Evolutionary conservation across 2,797 vertebrate genomes (phyloP), one percentile per base, ranked within the genome.

Genomic region (Diceros bicornis): DNA sequence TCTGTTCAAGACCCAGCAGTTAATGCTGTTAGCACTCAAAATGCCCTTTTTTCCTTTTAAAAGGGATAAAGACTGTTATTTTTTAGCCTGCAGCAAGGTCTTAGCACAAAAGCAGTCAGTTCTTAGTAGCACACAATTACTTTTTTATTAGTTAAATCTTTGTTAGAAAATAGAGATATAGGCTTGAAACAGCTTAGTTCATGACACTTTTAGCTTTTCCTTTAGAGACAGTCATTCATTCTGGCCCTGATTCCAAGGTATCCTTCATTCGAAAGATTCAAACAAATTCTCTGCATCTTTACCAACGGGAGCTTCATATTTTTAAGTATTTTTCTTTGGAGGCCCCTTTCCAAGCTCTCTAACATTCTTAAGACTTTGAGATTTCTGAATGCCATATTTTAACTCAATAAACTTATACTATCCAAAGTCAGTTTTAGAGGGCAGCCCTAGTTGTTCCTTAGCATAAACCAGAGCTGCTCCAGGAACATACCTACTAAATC

Each of bases 271-370:
- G 16, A 44, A 81, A 77, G 25, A 34, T 83, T n/a, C 21, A 34
- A 82, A 72, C 44, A 85, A 74, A 69, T 89, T 61, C 16, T 96
- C 74, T 37, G 50, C 52, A 23, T 75, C 52, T 93, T 93, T 69
- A 77, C 52, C 29, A 44, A 59, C 21, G 27, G 0, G 25, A 88
- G 17, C 14, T 66, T 66, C 27, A 11, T n/a, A 74, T 29, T 93
- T 83, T 92, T 64, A 81, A 87, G 18, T 50, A 61, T 32, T 69
- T 74, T 44, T 69, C 81, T 89, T 62, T 34, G 78, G 47, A 59
- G 52, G 52, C 41, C n/a, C 77, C 52, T 89, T 66, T 71, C 55
- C 62, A 93, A 93, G 77, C 20, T 29, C 23, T 89, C 8, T 44
- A 59, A 10, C 44, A 69, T 62, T 69, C 21, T 83, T 61, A 77